phyloP scores from a whole-genome alignment of 2,888 invertebrate species.

The Drosophila gaucha region DNA sequence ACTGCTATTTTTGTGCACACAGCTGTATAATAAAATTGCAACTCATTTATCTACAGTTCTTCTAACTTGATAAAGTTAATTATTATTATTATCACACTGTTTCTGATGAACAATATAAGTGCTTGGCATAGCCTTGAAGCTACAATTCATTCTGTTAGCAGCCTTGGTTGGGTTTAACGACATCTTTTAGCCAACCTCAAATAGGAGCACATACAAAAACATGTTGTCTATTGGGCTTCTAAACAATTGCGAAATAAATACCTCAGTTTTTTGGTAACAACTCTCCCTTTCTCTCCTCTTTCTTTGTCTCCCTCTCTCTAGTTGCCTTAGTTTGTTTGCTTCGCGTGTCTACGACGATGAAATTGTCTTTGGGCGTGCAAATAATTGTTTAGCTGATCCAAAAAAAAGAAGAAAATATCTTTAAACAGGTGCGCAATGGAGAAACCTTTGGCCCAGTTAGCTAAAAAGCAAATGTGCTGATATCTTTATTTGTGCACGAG shows the following conservation, averaged over 20 bases:
- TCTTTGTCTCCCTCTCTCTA: slow-evolving; percentile 1
- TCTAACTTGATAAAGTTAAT: background rate
- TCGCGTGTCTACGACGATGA: slow-evolving; percentile 33
- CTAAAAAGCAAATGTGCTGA: background rate
- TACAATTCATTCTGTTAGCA: slow-evolving; percentile 8
- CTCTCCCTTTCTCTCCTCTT: background rate
- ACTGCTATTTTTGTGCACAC: no score
- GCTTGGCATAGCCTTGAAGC: slow-evolving; percentile 2
- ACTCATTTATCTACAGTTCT: background rate
- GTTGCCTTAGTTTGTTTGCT: slow-evolving; percentile 39
- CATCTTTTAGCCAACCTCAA: slow-evolving; percentile 19
- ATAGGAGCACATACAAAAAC: slow-evolving; percentile 17
- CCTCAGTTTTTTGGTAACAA: no score
- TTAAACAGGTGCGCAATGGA: slow-evolving; percentile 56
- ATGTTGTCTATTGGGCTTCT: slow-evolving; percentile 30
- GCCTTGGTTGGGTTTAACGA: slow-evolving; percentile 53
- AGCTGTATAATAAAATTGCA: no score
- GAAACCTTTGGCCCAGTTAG: slow-evolving; percentile 41
- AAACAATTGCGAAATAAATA: slow-evolving; percentile 47
- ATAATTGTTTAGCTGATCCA: slow-evolving; percentile 57
- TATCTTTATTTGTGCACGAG: background rate
- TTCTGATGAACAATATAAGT: background rate
- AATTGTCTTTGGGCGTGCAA: slow-evolving; percentile 34
- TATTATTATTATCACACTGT: no score
- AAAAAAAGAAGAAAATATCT: slow-evolving; percentile 31